A percentile compares a stretch with the other conserved stretches of the same genome.
Evolutionary conservation across 2,797 vertebrate genomes (phyloP).

Genomic region (Rhinoraja longicauda): DNA sequence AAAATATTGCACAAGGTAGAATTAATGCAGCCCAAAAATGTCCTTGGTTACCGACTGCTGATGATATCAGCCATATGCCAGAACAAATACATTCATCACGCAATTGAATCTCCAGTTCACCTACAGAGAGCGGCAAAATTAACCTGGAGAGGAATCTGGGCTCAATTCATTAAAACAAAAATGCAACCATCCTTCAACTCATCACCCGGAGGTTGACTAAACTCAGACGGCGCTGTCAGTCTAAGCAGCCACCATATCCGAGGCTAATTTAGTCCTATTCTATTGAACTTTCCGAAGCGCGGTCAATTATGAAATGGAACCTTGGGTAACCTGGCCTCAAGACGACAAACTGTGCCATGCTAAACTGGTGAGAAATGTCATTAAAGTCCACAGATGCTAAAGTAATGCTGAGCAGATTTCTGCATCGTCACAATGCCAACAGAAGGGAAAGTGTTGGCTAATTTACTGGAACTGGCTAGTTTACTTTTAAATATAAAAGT

Average conservation of each 20-base stretch:
- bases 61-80: background rate
- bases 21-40: background rate
- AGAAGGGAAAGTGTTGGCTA: background rate
- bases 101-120: background rate
- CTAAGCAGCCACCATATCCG: background rate
- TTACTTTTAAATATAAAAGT: background rate
- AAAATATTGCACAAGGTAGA: background rate
- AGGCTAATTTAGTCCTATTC: background rate
- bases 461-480: background rate
- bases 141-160: background rate
- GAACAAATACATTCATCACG: background rate
- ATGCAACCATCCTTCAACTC: background rate
- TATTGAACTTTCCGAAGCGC: background rate
- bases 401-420: background rate
- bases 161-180: background rate
- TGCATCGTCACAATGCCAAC: background rate
- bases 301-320: background rate
- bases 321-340: background rate
- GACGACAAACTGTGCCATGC: background rate
- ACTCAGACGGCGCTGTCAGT: slow-evolving; percentile 1
- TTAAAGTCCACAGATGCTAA: background rate
- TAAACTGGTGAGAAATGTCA: background rate
- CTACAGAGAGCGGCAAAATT: background rate
- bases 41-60: background rate
- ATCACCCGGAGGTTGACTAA: background rate